Evolutionary conservation across 2,113 vertebrate genomes (phyloP).

Genomic region (Speoplatyrhinus poulsoni): DNA sequence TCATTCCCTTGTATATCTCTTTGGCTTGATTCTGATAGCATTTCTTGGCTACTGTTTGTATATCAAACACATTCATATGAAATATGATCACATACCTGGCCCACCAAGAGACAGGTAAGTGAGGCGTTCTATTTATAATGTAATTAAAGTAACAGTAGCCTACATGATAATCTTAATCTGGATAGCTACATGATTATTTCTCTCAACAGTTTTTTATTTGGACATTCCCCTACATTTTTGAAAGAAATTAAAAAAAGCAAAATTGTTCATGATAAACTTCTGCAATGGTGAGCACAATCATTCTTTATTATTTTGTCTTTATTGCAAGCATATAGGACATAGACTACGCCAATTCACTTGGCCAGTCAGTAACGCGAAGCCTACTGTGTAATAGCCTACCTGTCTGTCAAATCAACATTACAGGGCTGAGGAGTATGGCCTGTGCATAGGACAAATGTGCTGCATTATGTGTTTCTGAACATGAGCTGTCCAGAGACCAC

Average conservation of each 20-base stretch:
- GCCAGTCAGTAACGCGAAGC: no score
- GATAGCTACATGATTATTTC: no score
- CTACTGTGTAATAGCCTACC: no score
- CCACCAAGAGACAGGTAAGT: slow-evolving; percentile 76
- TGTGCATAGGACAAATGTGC: slow-evolving; percentile 52
- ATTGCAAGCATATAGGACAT: no score
- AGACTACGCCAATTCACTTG: no score
- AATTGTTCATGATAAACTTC: slow-evolving; percentile 24
- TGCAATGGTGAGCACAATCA: slow-evolving; percentile 58
- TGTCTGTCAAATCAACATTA: not conserved
- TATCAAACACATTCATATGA: slow-evolving; percentile 66
- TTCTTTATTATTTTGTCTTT: no score
- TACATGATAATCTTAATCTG: no score
- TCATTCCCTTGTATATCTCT: slow-evolving; percentile 40
- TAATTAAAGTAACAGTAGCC: no score
- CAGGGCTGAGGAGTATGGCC: slow-evolving; percentile 62
- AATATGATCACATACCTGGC: slow-evolving; percentile 81
- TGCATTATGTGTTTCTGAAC: slow-evolving; percentile 44
- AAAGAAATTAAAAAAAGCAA: not conserved
- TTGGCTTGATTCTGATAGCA: slow-evolving; percentile 1
- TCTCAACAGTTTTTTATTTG: slow-evolving; percentile 59
- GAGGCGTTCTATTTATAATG: no score
- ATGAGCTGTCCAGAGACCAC: slow-evolving; percentile 65
- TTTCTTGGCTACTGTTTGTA: slow-evolving; percentile 70
- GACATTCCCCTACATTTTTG: slow-evolving; percentile 23